phyloP scores from a whole-genome alignment of 2,113 vertebrate species.

The Rhinogobius similis region DNA sequence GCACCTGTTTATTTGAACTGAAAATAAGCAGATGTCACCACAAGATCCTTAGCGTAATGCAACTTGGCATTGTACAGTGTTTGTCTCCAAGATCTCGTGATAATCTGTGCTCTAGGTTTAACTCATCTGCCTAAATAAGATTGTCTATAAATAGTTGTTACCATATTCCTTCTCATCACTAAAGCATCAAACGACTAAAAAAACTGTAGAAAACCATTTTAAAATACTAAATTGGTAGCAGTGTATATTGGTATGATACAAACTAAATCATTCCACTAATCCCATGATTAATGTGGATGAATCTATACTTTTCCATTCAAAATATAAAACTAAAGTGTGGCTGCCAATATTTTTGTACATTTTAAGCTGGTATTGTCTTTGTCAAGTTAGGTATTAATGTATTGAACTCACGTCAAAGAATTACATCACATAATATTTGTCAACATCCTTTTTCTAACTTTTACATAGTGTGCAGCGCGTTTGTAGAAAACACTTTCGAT shows the following conservation, averaged over 20 bases:
- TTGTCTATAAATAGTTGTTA: too few species aligned
- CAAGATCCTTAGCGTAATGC: conserved; percentile 26
- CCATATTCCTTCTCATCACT: too few species aligned
- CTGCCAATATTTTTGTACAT: too few species aligned
- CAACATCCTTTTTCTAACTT: not conserved
- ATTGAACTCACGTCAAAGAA: too few species aligned
- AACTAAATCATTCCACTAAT: too few species aligned
- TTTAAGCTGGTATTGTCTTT: too few species aligned
- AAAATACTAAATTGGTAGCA: too few species aligned
- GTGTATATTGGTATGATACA: too few species aligned
- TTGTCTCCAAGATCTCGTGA: not conserved
- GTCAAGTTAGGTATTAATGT: too few species aligned
- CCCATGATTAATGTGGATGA: too few species aligned
- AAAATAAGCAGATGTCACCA: conserved; percentile 50
- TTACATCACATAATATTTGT: not conserved
- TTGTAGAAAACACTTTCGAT: not conserved
- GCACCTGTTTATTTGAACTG: conserved; percentile 69
- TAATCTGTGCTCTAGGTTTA: not conserved
- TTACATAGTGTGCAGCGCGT: not conserved
- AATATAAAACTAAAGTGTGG: not conserved
- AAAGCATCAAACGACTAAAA: not conserved
- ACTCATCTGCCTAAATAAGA: too few species aligned
- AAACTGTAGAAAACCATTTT: too few species aligned
- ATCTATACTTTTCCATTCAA: not conserved
- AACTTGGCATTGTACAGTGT: conserved; percentile 11